Conservation (phyloP, 2,888 invertebrate species). For the Tridacna crocea region DNA sequence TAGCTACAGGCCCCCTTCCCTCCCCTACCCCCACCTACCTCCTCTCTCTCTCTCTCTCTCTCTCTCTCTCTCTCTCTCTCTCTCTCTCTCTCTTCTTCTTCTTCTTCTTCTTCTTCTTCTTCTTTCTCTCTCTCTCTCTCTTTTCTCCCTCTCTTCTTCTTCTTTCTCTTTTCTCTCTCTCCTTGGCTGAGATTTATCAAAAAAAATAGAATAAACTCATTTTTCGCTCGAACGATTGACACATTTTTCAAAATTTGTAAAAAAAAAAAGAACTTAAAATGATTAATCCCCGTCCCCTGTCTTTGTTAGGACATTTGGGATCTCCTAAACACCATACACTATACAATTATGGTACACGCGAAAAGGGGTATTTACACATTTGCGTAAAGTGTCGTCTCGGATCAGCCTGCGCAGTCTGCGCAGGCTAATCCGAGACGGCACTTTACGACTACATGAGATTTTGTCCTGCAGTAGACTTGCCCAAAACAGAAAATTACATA, state of each 20-base stretch:
- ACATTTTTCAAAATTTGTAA: neutral
- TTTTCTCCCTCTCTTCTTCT: neutral
- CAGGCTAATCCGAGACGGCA: too few species aligned
- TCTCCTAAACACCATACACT: neutral
- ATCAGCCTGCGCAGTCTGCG: too few species aligned
- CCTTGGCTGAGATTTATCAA: neutral
- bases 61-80: constrained; percentile 1
- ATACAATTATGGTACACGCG: neutral
- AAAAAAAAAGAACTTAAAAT: neutral
- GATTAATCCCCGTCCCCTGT: neutral
- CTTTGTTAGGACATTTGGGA: neutral
- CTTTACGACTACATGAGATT: too few species aligned
- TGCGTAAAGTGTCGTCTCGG: neutral
- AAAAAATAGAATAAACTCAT: neutral
- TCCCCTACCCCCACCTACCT: neutral
- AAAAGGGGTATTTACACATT: too few species aligned
- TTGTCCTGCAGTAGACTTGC: too few species aligned
- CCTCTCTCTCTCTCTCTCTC: neutral
- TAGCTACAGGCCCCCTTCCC: too few species aligned
- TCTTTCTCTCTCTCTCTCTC: neutral
- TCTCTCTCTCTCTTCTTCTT: neutral
- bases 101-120: neutral
- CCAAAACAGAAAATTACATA: too few species aligned
- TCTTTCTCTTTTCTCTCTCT: neutral
- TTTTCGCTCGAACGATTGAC: neutral